A percentile compares a stretch with the other conserved stretches of the same genome.
Evolutionary conservation across 1,140 invertebrate species (phyloP).

Genomic region (Sitodiplosis mosellana): DNA sequence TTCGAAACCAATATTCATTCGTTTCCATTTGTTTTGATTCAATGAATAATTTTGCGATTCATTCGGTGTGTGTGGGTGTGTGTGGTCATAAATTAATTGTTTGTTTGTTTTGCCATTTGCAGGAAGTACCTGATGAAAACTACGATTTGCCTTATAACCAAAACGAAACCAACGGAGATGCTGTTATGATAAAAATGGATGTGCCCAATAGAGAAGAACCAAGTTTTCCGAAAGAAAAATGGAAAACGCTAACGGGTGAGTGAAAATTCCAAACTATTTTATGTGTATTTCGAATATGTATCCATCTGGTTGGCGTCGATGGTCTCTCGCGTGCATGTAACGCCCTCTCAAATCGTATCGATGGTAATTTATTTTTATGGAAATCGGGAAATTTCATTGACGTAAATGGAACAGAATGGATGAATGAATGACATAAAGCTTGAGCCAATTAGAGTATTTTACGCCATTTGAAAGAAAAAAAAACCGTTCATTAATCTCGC

Average conservation of each 20-base stretch:
- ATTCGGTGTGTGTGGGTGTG: no score
- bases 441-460: not conserved
- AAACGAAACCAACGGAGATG: constrained; percentile 2
- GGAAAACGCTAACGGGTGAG: constrained; percentile 46
- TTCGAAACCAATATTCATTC: no score
- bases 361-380: not conserved
- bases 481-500: no score
- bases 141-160: constrained; percentile 5
- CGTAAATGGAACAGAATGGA: not conserved
- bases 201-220: constrained; percentile 36
- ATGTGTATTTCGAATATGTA: no score
- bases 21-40: no score
- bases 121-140: constrained; percentile 7
- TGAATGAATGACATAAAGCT: not conserved
- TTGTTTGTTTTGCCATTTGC: not conserved
- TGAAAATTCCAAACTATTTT: constrained; percentile 2
- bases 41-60: no score
- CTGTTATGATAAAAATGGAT: constrained; percentile 30
- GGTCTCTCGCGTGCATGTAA: no score
- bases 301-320: no score
- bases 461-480: no score
- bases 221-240: constrained; percentile 47
- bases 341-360: not conserved
- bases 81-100: no score
- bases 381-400: no score